Evolutionary conservation across 2,888 invertebrate species (phyloP).

Genomic region (Ectropis crepuscularia): DNA sequence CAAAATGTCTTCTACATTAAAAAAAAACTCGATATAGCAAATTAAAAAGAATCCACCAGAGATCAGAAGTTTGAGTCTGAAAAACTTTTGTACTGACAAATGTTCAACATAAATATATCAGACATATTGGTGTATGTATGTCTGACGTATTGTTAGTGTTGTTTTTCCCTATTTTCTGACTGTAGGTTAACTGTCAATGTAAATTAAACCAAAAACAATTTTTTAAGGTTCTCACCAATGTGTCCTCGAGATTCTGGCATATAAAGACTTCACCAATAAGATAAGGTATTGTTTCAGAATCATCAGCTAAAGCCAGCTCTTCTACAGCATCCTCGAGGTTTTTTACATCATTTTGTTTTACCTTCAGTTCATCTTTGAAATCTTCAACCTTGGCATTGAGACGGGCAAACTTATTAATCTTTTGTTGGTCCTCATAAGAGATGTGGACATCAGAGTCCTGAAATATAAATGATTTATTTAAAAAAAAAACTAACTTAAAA

Average conservation of each 20-base stretch:
- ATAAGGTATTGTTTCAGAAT: slow-evolving; percentile 91
- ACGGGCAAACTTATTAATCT: slow-evolving; percentile 98
- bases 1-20: too few relatives aligned
- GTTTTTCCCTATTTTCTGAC: too few relatives aligned
- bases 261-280: slow-evolving; percentile 96
- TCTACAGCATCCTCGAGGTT: slow-evolving; percentile 97
- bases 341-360: slow-evolving; percentile 94
- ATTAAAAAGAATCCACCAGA: too few relatives aligned
- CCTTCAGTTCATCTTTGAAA: slow-evolving; percentile 93
- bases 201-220: not conserved
- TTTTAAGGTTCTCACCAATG: slow-evolving; percentile 84
- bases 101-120: too few relatives aligned
- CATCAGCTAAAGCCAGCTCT: slow-evolving; percentile 92
- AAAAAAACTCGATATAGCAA: too few relatives aligned
- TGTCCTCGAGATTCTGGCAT: slow-evolving; percentile 90
- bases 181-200: not conserved
- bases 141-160: too few relatives aligned
- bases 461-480: slow-evolving; percentile 33
- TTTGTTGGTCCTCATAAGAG: slow-evolving; percentile 97
- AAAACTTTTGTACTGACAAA: too few relatives aligned
- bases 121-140: too few relatives aligned
- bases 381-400: slow-evolving; percentile 97
- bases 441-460: slow-evolving; percentile 97
- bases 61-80: too few relatives aligned
- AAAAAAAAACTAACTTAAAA: too few relatives aligned